Evolutionary conservation across 2,113 vertebrate species (phyloP).

Genomic region (Pantherophis guttatus): DNA sequence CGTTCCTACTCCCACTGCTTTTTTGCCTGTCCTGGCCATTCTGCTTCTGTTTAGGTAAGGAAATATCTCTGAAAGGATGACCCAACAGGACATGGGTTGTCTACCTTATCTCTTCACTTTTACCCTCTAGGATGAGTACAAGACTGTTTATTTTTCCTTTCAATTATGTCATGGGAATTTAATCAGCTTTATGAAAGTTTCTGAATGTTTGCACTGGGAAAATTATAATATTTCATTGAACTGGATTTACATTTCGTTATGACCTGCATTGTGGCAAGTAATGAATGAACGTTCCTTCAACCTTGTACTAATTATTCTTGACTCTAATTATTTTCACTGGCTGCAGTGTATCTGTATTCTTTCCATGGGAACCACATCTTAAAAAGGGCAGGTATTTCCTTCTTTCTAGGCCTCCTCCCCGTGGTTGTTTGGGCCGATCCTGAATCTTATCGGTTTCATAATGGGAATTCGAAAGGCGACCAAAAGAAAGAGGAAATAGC

Average conservation of each 20-base stretch:
- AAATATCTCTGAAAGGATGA: neutral
- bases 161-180: neutral
- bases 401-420: slow-evolving; percentile 54
- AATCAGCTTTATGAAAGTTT: neutral
- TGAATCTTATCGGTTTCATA: slow-evolving; percentile 57
- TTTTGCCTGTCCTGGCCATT: neutral
- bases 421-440: slow-evolving; percentile 51
- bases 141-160: neutral
- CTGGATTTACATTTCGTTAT: neutral
- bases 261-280: slow-evolving; percentile 5
- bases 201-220: slow-evolving; percentile 29
- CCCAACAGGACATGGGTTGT: neutral
- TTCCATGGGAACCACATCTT: slow-evolving; percentile 54
- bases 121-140: fast-evolving
- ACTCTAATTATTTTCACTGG: slow-evolving; percentile 55
- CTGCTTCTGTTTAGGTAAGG: neutral
- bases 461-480: slow-evolving; percentile 63
- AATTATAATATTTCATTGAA: slow-evolving; percentile 31
- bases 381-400: slow-evolving; percentile 68
- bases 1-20: neutral
- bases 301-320: slow-evolving; percentile 43
- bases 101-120: neutral
- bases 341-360: slow-evolving; percentile 48
- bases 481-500: slow-evolving; percentile 62
- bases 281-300: neutral